Conservation (phyloP, 2,888 invertebrate genomes). For the Serripes groenlandicus region DNA sequence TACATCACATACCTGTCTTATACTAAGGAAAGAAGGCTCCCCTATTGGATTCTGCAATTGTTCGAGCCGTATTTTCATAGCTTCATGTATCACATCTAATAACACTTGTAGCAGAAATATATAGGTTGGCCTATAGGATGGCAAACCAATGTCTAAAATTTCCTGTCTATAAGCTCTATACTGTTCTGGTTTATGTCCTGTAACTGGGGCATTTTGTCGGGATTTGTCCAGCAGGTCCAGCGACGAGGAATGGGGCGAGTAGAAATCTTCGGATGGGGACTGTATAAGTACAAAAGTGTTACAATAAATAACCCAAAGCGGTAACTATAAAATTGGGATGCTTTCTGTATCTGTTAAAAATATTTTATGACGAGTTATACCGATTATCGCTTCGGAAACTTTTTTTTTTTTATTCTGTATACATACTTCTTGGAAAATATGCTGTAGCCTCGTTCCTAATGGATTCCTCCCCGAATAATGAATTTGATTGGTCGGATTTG, state of each 20-base stretch:
- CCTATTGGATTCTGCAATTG: slow-evolving; percentile 79
- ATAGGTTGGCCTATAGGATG: slow-evolving; percentile 94
- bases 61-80: slow-evolving; percentile 94
- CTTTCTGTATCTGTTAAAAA: too few relatives aligned
- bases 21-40: slow-evolving; percentile 94
- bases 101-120: slow-evolving; percentile 94
- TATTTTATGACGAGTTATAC: too few relatives aligned
- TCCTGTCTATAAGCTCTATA: slow-evolving; percentile 87
- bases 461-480: too few relatives aligned
- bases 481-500: too few relatives aligned
- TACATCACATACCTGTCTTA: slow-evolving; percentile 91
- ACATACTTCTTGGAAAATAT: too few relatives aligned
- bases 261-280: slow-evolving; percentile 64
- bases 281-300: slow-evolving; percentile 9
- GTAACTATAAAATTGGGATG: too few relatives aligned
- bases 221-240: slow-evolving; percentile 68
- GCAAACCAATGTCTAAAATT: slow-evolving; percentile 92
- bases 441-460: too few relatives aligned
- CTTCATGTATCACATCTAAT: slow-evolving; percentile 97
- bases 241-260: slow-evolving; percentile 69
- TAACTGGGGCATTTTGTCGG: slow-evolving; percentile 41
- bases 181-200: slow-evolving; percentile 72
- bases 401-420: too few relatives aligned
- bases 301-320: too few relatives aligned
- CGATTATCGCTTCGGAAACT: too few relatives aligned